A percentile compares a stretch with the other conserved stretches of the same genome.
phyloP scores from a whole-genome alignment of 2,113 vertebrate genomes.

The Myotis lucifugus region DNA sequence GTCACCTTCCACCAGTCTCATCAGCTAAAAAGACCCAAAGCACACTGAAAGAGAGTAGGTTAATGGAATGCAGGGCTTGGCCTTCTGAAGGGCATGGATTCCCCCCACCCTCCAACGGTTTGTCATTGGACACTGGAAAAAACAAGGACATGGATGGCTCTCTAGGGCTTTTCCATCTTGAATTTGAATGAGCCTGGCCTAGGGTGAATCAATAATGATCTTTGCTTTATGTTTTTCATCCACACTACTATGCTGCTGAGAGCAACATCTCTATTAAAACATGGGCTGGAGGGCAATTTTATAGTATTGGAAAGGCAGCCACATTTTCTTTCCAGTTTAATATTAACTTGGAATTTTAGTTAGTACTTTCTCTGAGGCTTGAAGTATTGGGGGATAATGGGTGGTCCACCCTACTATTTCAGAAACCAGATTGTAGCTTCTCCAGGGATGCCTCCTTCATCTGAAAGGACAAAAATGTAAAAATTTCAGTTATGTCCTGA shows the following conservation, averaged over 20 bases:
- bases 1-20: constrained; percentile 29
- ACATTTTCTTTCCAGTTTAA: constrained; percentile 50
- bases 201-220: constrained; percentile 62
- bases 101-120: constrained; percentile 21
- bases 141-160: constrained; percentile 59
- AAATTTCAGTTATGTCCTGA: not conserved
- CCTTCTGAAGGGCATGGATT: constrained; percentile 60
- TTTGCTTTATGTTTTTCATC: constrained; percentile 60
- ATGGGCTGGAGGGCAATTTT: not conserved
- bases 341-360: not conserved
- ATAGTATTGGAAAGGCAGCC: constrained; percentile 11
- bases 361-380: constrained; percentile 25
- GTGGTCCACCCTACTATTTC: not conserved
- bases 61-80: constrained; percentile 41
- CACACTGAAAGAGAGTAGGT: constrained; percentile 49
- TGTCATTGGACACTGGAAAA: constrained; percentile 57
- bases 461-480: constrained; percentile 8
- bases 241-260: constrained; percentile 29
- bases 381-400: not conserved
- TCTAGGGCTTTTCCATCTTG: constrained; percentile 60
- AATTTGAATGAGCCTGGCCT: constrained; percentile 66
- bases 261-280: constrained; percentile 53
- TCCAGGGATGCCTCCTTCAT: not conserved
- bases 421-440: constrained; percentile 6
- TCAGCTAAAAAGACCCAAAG: constrained; percentile 56